phyloP scores from a whole-genome alignment of 2,797 vertebrate species.

The Buceros bicornis region DNA sequence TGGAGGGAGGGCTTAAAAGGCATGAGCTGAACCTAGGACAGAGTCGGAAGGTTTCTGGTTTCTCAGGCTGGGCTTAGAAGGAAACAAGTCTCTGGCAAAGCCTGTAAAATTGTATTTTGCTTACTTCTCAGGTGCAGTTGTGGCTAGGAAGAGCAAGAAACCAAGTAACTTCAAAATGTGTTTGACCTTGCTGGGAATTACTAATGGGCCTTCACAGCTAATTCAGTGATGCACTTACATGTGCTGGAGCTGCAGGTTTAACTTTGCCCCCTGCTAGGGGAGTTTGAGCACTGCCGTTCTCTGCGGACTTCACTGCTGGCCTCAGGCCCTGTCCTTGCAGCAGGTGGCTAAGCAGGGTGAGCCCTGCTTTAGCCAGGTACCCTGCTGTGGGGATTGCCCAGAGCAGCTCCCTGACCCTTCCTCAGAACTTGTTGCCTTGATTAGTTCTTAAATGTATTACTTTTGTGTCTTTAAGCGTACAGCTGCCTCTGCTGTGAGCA shows the following conservation, averaged over 20 bases:
- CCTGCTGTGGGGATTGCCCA: neutral
- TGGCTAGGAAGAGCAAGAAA: neutral
- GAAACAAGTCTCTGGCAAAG: rapidly evolving
- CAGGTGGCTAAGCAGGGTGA: neutral
- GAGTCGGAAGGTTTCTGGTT: rapidly evolving
- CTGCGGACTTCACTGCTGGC: neutral
- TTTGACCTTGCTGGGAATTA: neutral
- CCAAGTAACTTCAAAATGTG: rapidly evolving
- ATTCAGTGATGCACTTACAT: rapidly evolving
- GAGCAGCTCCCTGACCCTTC: neutral
- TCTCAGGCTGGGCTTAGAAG: neutral
- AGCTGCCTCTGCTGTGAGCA: neutral
- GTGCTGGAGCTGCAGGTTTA: neutral
- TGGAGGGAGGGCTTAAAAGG: neutral
- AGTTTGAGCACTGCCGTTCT: neutral
- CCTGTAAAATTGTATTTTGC: neutral
- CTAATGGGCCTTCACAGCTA: neutral
- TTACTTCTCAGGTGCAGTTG: neutral
- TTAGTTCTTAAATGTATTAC: neutral
- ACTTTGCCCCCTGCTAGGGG: rapidly evolving
- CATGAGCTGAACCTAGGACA: neutral
- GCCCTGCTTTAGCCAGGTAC: neutral
- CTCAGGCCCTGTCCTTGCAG: neutral
- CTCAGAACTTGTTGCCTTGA: neutral
- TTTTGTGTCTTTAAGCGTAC: neutral